Evolutionary conservation across 2,113 vertebrate genomes (phyloP).

Genomic region (Aptenodytes forsteri): DNA sequence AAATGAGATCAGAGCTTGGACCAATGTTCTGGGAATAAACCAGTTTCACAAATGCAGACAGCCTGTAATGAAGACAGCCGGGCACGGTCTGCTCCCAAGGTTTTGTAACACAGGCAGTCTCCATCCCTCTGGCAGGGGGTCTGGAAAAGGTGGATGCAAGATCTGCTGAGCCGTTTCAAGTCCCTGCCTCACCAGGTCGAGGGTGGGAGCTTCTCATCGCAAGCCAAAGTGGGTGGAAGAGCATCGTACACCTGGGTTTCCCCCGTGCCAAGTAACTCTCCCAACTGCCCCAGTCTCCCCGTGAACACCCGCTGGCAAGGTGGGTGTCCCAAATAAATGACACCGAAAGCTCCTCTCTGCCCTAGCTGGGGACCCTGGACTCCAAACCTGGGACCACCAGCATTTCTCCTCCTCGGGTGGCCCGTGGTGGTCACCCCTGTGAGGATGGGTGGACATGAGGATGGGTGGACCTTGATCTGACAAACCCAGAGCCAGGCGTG

Average conservation of each 20-base stretch:
- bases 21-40: neutral
- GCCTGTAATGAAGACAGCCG: neutral
- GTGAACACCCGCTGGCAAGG: neutral
- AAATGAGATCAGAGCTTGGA: conserved; percentile 40
- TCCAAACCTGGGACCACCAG: neutral
- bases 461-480: neutral
- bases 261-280: fast-evolving
- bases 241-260: neutral
- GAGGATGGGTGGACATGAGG: neutral
- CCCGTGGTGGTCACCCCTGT: fast-evolving
- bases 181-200: neutral
- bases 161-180: neutral
- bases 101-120: neutral
- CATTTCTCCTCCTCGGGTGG: neutral
- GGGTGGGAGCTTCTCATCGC: neutral
- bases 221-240: neutral
- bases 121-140: neutral
- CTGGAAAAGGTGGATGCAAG: neutral
- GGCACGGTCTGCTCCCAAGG: fast-evolving
- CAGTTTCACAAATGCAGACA: neutral
- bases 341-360: neutral
- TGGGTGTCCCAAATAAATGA: neutral
- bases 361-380: neutral
- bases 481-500: neutral
- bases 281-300: neutral